phyloP scores from a whole-genome alignment of 2,113 vertebrate genomes.

The Eclectus roratus region DNA sequence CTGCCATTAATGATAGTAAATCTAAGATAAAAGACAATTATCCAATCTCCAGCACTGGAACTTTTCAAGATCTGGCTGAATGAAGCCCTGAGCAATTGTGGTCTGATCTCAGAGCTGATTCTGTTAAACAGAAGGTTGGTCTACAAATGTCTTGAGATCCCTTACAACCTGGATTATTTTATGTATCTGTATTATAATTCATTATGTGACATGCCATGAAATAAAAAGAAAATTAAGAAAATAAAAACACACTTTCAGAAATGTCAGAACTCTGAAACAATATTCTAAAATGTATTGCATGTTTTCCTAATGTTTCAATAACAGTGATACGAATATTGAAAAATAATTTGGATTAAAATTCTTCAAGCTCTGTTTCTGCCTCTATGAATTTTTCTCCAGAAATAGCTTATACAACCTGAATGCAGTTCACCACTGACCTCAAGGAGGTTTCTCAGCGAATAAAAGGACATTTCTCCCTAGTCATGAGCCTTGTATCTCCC shows the following conservation, averaged over 20 bases:
- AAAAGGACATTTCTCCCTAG: not conserved
- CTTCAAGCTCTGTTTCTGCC: not conserved
- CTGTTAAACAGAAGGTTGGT: not conserved
- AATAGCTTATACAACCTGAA: not conserved
- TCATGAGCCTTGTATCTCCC: not conserved
- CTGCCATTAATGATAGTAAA: not conserved
- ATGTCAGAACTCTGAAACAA: not conserved
- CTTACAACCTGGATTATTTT: not conserved
- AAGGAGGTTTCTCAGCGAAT: not conserved
- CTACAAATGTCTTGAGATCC: not conserved
- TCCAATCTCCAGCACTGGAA: not conserved
- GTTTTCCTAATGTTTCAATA: not conserved
- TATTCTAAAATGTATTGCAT: not conserved
- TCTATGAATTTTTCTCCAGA: not conserved
- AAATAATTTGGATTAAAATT: not conserved
- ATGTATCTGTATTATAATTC: not conserved
- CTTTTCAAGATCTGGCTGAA: not conserved
- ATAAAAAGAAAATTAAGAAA: not conserved
- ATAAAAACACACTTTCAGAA: not conserved
- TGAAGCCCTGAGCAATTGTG: not conserved
- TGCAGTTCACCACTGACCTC: not conserved
- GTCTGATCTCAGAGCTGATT: not conserved
- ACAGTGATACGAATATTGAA: not conserved
- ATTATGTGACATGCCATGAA: not conserved
- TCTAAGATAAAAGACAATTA: not conserved